A percentile compares a stretch with the other conserved stretches of the same genome.
Conservation (phyloP, 1,140 invertebrate genomes). For the Agrilus planipennis region DNA sequence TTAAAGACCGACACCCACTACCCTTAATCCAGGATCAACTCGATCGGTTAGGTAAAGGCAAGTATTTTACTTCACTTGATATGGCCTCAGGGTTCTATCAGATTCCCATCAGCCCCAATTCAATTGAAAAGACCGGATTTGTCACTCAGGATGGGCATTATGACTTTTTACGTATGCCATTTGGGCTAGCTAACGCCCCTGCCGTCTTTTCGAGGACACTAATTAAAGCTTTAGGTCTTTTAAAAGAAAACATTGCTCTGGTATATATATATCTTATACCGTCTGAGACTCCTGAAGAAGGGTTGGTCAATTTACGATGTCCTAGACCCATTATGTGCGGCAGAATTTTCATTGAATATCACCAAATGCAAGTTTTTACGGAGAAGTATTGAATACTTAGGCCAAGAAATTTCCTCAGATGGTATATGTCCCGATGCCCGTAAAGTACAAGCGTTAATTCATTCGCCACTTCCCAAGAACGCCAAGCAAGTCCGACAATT, state of each 20-base stretch:
- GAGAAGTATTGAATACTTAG: too few relatives aligned
- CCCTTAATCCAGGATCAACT: conserved; percentile 35
- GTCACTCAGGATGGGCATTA: conserved; percentile 19
- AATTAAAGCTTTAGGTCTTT: conserved; percentile 7
- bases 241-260: conserved; percentile 4
- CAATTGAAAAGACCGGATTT: conserved; percentile 9
- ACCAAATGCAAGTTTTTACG: conserved; percentile 2
- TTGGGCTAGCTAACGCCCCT: conserved; percentile 24
- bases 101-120: conserved; percentile 9
- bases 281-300: too few relatives aligned
- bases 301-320: neutral
- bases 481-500: conserved; percentile 3
- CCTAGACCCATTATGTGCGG: neutral
- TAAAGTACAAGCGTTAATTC: conserved; percentile 1
- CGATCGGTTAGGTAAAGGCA: conserved; percentile 11
- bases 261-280: conserved; percentile 16
- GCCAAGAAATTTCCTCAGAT: neutral
- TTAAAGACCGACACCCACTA: conserved; percentile 33
- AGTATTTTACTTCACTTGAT: conserved; percentile 25
- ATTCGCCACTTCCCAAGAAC: neutral
- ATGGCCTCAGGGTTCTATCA: conserved; percentile 16
- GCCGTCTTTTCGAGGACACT: conserved; percentile 19
- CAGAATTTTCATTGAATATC: conserved; percentile 1
- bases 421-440: neutral
- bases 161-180: conserved; percentile 23